Percentiles rank a stretch among this genome's conserved stretches.
phyloP scores from a whole-genome alignment of 2,888 invertebrate species.

The Rhimphoctona megacephalus region DNA sequence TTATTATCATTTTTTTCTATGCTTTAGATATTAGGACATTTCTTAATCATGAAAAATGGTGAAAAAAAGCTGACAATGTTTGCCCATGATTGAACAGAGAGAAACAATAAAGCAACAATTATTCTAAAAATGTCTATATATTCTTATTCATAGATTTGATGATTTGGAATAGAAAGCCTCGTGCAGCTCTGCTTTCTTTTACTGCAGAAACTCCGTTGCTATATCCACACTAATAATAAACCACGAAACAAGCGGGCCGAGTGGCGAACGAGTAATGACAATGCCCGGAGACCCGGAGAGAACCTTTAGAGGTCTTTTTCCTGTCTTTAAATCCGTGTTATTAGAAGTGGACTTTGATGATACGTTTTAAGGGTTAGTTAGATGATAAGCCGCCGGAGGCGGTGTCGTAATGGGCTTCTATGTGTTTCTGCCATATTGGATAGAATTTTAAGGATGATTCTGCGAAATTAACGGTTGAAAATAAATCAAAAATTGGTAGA shows the following conservation, averaged over 20 bases:
- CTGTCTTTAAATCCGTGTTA: constrained; percentile 72
- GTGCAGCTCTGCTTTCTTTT: background rate
- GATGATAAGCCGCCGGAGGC: constrained; percentile 55
- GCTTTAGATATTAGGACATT: background rate
- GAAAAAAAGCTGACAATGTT: too few species aligned
- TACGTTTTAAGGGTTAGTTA: constrained; percentile 70
- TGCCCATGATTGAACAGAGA: too few species aligned
- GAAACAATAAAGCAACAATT: background rate
- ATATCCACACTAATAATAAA: constrained; percentile 77
- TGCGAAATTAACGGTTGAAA: background rate
- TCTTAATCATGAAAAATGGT: too few species aligned
- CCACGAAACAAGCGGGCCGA: constrained; percentile 74
- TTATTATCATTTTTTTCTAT: background rate
- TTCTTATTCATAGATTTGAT: background rate
- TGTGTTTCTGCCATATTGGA: background rate
- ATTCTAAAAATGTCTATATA: background rate
- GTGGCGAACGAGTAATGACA: constrained; percentile 77
- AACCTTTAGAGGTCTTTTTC: constrained; percentile 28
- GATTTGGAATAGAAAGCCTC: background rate
- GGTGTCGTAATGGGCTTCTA: constrained; percentile 27
- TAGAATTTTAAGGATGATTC: constrained; percentile 4
- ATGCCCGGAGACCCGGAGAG: constrained; percentile 70
- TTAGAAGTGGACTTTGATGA: constrained; percentile 75
- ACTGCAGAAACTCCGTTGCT: constrained; percentile 36
- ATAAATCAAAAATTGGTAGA: constrained; percentile 39